A percentile compares a stretch with the other conserved stretches of the same genome.
Evolutionary conservation across 2,113 vertebrate species (phyloP).

Genomic region (Ibidorhyncha struthersii): DNA sequence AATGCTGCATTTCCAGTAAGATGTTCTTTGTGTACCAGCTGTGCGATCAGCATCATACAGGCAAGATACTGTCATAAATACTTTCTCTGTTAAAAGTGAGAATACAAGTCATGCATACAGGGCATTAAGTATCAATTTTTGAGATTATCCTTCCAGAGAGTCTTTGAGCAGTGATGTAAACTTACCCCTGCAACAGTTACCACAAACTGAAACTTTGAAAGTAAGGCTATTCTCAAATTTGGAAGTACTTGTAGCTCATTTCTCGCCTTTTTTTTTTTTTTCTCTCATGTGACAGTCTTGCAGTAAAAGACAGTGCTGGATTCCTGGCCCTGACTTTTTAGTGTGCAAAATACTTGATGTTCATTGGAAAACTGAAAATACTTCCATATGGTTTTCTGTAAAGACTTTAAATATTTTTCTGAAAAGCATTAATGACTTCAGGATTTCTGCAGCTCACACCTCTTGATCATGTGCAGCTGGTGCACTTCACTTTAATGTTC

Average conservation of each 20-base stretch:
- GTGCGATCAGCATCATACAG: not conserved
- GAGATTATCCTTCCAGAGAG: not conserved
- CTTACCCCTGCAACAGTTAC: not conserved
- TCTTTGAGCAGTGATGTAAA: not conserved
- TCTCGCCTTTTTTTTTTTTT: not conserved
- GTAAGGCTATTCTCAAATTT: not conserved
- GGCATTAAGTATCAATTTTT: not conserved
- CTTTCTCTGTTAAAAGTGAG: not conserved
- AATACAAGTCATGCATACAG: not conserved
- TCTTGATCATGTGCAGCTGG: not conserved
- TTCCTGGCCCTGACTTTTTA: not conserved
- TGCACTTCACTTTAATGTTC: not conserved
- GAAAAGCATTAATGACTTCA: not conserved
- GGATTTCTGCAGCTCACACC: not conserved
- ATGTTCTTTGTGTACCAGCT: not conserved
- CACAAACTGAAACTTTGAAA: not conserved
- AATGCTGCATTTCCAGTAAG: not conserved
- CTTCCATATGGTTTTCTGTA: not conserved
- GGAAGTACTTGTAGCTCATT: not conserved
- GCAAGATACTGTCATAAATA: not conserved
- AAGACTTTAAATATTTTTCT: not conserved
- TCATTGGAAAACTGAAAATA: not conserved
- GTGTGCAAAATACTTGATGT: not conserved
- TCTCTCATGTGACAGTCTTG: not conserved
- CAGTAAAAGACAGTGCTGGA: not conserved